Base-by-base conservation (phyloP, 2,888 invertebrate genomes). In the Eupithecia dodoneata region DNA sequence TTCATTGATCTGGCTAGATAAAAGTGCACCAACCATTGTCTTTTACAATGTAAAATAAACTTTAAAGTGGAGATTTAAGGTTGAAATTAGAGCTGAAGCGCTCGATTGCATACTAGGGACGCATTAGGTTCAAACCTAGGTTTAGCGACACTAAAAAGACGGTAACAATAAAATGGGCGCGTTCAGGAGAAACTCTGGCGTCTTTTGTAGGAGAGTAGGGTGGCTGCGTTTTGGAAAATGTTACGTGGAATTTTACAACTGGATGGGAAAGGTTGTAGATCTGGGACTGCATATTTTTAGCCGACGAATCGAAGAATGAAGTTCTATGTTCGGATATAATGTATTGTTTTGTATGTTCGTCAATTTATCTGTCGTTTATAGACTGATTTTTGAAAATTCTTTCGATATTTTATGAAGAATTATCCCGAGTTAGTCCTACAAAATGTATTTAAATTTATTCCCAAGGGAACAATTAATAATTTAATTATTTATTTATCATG, bases 91-190 rank as follows among this genome's bases (percentile, higher is more conserved):
- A 30, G 3, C 2, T 10, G 7, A 55, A 70, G 67, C 30, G 63
- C 30, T 74, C 42, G 47, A 76, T 65, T 75, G 79, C 71, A 65
- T 70, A 63, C 75, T 72, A 75, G 76, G 74, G 44, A 63, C 55
- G 72, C 74, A 42, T 66, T 66, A 66, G 66, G 66, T 66, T 85
- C 83, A 82, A 85, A 87, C 83, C 84, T 82, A 83, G 80, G 81
- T 84, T 79, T 82, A 86, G 84, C 83, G 82, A 82, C 85, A 82
- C 76, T 85, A 83, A 86, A 86, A 86, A 84, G 83, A 67, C 67
- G 73, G 83, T 76, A 80, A 84, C 85, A 84, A 83, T 86, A 84
- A 86, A 87, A 87, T 71, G 81, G 81, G 80, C 81, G 76, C 80
- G 81, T 81, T 78, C 72, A 75, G 81, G 83, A 82, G 83, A 84